Base-by-base conservation (phyloP, 2,113 vertebrate genomes). In the Oncorhynchus gorbuscha region DNA sequence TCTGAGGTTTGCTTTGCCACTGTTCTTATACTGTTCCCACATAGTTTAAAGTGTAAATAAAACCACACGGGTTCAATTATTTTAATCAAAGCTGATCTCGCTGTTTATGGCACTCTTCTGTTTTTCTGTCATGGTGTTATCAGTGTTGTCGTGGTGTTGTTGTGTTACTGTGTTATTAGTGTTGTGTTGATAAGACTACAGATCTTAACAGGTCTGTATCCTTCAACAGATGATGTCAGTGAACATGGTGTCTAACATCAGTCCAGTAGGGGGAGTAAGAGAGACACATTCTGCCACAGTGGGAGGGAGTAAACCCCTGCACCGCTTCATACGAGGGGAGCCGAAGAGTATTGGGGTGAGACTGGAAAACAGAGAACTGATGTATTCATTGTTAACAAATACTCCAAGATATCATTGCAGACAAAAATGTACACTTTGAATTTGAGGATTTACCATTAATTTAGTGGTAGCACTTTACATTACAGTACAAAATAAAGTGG, bases 301-400 rank as follows among this genome's bases (percentile, higher is more conserved):
- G 1, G 91, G 91, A 2, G 86, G 84, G 58, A 79, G 20, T 72
- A 94, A 94, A 88, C 93, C 93, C n/a, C 74, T 94, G 64, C 91
- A 94, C 35, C 90, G 90, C 73, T 93, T 94, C 84, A 78, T 93
- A 14, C 90, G 83, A 73, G 88, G 85, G 2, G 87, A 93, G 73
- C 91, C 93, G n/a, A 93, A 90, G 81, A 69, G 69, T 45, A 59
- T 85, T 49, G 93, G 93, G 22, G 92, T 94, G 68, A 88, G 84
- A 72, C 3, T 45, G 39, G 61, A 13, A 73, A 39, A 68, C 18
- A 64, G 11, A 1, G 28, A 28, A 22, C 18, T 22, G 16, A 55
- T 55, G 51, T 64, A 22, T 18, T 64, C 20, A 75, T 61, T 35
- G 14, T 65, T 26, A 8, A 28, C 20, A 59, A 59, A 58, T 13